Evolutionary conservation across 2,113 vertebrate genomes (phyloP).

Genomic region (Saguinus imperator): DNA sequence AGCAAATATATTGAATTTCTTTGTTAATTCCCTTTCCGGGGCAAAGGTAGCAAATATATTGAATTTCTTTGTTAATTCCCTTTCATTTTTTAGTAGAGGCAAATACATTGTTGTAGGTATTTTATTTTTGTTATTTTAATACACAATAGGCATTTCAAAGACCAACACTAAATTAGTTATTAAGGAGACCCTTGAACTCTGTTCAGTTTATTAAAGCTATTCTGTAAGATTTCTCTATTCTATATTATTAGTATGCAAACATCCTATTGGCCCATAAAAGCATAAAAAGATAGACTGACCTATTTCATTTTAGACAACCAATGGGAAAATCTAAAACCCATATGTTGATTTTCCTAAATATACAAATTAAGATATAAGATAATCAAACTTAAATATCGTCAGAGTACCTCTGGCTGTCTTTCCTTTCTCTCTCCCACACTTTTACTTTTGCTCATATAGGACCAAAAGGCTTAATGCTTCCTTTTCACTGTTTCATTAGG

Average conservation of each 20-base stretch:
- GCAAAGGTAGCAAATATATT: not conserved
- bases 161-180: not conserved
- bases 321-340: not conserved
- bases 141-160: not conserved
- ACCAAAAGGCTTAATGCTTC: not conserved
- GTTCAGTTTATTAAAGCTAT: not conserved
- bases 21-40: not conserved
- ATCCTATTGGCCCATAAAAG: not conserved
- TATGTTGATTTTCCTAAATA: not conserved
- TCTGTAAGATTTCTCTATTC: not conserved
- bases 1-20: not conserved
- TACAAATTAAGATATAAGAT: not conserved
- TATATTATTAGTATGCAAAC: not conserved
- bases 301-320: not conserved
- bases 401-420: not conserved
- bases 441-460: not conserved
- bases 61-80: not conserved
- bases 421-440: not conserved
- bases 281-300: not conserved
- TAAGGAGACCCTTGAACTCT: not conserved
- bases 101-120: not conserved
- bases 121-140: constrained; percentile 35
- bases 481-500: not conserved
- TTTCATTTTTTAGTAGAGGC: not conserved
- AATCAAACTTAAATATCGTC: not conserved